These are phyloP conservation scores for Trichonephila inaurata DNA, from an alignment of 1,140 invertebrate species.

Conservation along the genomic window DNA sequence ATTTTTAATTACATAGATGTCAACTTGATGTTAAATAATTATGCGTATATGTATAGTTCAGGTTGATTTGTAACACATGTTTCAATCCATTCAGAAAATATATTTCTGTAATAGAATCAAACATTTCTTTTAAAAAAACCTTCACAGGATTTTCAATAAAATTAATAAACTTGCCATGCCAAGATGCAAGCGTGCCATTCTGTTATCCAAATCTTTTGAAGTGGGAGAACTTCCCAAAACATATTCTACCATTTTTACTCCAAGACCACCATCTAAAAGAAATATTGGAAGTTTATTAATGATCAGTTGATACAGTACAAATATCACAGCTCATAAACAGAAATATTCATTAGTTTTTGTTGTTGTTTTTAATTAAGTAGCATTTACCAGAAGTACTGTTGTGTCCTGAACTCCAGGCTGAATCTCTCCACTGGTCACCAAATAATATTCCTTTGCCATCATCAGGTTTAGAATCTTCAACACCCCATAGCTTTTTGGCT, in stretches of 20 bases:
- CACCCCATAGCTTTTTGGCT: slow-evolving; percentile 92
- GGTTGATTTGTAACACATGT: no score
- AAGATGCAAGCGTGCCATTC: slow-evolving; percentile 85
- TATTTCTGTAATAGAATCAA: no score
- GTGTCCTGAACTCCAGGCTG: slow-evolving; percentile 89
- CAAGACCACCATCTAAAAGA: slow-evolving; percentile 89
- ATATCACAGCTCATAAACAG: background rate
- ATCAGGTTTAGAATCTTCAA: slow-evolving; percentile 86
- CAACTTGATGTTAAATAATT: no score
- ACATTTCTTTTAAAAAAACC: no score
- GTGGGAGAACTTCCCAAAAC: slow-evolving; percentile 94
- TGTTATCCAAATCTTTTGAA: slow-evolving; percentile 87
- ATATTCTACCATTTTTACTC: slow-evolving; percentile 99
- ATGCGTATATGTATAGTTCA: no score
- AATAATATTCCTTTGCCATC: slow-evolving; percentile 87
- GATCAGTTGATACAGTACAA: background rate
- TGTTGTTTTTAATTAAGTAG: background rate
- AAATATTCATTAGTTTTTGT: no score
- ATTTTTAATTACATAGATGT: no score
- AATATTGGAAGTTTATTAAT: slow-evolving; percentile 17
- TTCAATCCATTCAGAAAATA: no score
- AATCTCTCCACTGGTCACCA: slow-evolving; percentile 91
- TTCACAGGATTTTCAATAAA: background rate
- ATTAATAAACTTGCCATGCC: slow-evolving; percentile 83
- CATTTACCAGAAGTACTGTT: slow-evolving; percentile 83